phyloP scores from a whole-genome alignment of 2,797 vertebrate species.

The Chaenodraco wilsoni region DNA sequence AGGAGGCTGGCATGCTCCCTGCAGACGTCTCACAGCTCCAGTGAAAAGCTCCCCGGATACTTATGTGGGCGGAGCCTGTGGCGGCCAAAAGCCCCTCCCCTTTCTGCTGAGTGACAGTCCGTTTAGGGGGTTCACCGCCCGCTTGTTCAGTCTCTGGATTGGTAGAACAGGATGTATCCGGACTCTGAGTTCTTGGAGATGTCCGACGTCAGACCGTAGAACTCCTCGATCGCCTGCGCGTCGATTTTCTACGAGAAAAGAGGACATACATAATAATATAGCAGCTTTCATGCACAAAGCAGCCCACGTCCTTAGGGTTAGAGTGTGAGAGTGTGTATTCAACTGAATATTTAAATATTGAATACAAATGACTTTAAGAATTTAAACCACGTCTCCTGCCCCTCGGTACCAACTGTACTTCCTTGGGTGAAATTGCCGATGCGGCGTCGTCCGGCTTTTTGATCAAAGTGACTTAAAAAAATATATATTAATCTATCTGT shows the following conservation, averaged over 20 bases:
- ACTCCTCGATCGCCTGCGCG: conserved; percentile 98
- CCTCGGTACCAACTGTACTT: too few relatives aligned
- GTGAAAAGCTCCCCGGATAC: conserved; percentile 66
- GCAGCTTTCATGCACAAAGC: too few relatives aligned
- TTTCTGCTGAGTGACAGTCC: conserved; percentile 63
- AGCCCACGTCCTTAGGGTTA: too few relatives aligned
- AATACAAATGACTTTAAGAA: too few relatives aligned
- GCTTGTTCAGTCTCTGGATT: conserved; percentile 94
- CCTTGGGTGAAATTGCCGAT: too few relatives aligned
- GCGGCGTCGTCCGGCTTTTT: too few relatives aligned
- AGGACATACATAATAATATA: background rate
- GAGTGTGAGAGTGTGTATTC: too few relatives aligned
- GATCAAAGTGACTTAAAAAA: too few relatives aligned
- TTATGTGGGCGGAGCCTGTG: conserved; percentile 57
- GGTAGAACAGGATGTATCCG: conserved; percentile 99
- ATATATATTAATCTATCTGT: too few relatives aligned
- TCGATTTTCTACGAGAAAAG: conserved; percentile 91
- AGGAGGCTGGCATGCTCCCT: conserved; percentile 60
- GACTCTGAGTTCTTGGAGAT: conserved; percentile 99
- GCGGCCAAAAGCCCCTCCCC: conserved; percentile 55
- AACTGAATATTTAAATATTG: too few relatives aligned
- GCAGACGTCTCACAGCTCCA: conserved; percentile 36
- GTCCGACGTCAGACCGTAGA: conserved; percentile 98
- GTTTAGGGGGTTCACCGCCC: conserved; percentile 35
- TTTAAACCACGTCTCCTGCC: too few relatives aligned